Conservation (phyloP, 2,797 vertebrate species). For the Gymnothorax reevesii region DNA sequence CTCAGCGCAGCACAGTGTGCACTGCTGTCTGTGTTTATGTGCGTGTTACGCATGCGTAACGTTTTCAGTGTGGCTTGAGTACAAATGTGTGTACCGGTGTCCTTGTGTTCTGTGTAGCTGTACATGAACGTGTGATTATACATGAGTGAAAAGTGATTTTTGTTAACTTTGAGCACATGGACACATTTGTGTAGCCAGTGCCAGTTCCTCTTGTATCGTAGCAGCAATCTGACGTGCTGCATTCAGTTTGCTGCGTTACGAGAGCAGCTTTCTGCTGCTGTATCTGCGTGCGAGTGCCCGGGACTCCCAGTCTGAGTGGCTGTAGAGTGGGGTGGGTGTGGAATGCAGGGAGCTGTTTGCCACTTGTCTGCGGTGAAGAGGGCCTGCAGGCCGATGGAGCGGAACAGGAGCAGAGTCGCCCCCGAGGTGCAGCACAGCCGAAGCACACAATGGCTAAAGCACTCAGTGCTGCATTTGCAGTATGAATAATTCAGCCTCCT, state of each 20-base stretch:
- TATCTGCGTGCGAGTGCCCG: neutral
- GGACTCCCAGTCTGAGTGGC: neutral
- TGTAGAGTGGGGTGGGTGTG: neutral
- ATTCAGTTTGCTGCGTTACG: neutral
- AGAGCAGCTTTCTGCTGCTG: neutral
- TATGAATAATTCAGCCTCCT: slow-evolving; percentile 31
- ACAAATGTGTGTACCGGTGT: neutral
- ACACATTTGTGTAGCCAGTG: neutral
- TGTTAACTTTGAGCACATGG: neutral
- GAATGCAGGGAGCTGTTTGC: neutral
- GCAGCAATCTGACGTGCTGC: neutral
- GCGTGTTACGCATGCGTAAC: neutral
- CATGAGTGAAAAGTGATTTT: neutral
- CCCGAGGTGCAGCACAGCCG: neutral
- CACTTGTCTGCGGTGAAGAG: neutral
- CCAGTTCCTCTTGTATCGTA: neutral
- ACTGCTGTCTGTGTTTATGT: neutral
- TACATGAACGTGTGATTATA: neutral
- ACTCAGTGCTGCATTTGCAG: slow-evolving; percentile 9
- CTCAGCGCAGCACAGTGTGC: neutral
- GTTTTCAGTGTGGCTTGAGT: neutral
- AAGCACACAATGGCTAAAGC: neutral
- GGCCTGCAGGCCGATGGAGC: neutral
- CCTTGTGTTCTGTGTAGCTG: neutral
- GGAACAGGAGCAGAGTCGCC: neutral